phyloP scores from a whole-genome alignment of 2,797 vertebrate species.

The Onychomys leucogaster region DNA sequence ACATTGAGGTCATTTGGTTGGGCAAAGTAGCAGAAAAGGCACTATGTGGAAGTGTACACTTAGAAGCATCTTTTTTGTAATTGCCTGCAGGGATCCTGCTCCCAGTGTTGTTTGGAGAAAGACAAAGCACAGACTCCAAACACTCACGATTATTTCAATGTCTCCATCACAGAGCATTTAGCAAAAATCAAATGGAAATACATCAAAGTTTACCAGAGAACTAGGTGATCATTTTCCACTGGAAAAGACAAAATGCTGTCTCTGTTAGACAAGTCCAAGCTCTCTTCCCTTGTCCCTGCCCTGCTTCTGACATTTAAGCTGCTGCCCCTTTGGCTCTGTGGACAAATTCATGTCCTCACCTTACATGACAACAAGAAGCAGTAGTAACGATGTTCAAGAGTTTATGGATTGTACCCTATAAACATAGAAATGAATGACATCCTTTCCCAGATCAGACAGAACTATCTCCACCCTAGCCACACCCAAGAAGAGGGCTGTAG shows the following conservation, averaged over 20 bases:
- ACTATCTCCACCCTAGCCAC: background rate
- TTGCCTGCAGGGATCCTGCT: background rate
- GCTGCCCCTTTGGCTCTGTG: background rate
- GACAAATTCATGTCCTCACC: background rate
- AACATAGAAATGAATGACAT: background rate
- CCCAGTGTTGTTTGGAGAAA: conserved; percentile 20
- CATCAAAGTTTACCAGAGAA: conserved; percentile 25
- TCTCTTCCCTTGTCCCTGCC: background rate
- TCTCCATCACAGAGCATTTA: conserved; percentile 38
- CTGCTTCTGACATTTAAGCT: background rate
- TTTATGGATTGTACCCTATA: background rate
- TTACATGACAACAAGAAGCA: background rate
- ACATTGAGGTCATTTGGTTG: conserved; percentile 48
- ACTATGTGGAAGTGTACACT: conserved; percentile 24
- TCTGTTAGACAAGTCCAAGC: background rate
- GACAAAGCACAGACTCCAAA: conserved; percentile 49
- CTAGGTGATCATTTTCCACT: conserved; percentile 17
- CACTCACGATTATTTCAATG: conserved; percentile 8
- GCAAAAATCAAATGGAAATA: conserved; percentile 55
- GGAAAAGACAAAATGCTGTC: background rate
- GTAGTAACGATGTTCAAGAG: background rate
- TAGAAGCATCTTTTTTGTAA: conserved; percentile 34
- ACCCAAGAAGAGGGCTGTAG: background rate
- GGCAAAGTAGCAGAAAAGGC: conserved; percentile 39
- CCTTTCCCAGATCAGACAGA: background rate